Evolutionary conservation across 2,797 vertebrate species (phyloP).

Genomic region (Uromys caudimaculatus): DNA sequence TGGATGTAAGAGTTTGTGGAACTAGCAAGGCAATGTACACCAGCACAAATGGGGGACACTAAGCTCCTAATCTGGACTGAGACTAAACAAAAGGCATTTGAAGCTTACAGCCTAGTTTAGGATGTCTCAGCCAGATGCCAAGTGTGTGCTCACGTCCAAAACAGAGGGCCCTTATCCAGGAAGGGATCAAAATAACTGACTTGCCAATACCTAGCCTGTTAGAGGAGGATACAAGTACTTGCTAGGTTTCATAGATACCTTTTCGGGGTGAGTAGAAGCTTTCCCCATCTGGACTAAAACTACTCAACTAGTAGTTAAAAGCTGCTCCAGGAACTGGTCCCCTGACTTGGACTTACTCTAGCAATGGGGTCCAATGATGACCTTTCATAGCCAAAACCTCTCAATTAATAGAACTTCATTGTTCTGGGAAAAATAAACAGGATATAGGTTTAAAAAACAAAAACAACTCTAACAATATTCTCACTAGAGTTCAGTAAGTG

Average conservation of each 20-base stretch:
- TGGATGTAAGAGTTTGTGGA: not conserved
- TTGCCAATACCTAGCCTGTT: not conserved
- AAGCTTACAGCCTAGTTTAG: not conserved
- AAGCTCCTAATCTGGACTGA: not conserved
- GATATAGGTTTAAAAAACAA: not conserved
- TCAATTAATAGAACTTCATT: not conserved
- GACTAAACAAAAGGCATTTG: not conserved
- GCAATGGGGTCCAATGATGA: not conserved
- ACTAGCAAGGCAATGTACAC: not conserved
- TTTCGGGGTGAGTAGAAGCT: not conserved
- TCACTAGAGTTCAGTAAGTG: not conserved
- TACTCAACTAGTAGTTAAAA: not conserved
- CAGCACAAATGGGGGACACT: not conserved
- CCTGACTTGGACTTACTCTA: not conserved
- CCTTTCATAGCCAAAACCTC: not conserved
- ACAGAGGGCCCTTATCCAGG: not conserved
- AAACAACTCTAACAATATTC: not conserved
- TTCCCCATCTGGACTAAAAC: not conserved
- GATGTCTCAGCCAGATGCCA: not conserved
- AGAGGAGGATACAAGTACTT: not conserved
- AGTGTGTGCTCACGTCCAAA: not conserved
- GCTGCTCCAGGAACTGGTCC: not conserved
- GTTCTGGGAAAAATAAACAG: not conserved
- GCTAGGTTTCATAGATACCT: not conserved
- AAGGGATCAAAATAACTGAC: too few relatives aligned